Evolutionary conservation across 2,888 invertebrate genomes (phyloP).

Genomic region (Aspidapion aeneum): DNA sequence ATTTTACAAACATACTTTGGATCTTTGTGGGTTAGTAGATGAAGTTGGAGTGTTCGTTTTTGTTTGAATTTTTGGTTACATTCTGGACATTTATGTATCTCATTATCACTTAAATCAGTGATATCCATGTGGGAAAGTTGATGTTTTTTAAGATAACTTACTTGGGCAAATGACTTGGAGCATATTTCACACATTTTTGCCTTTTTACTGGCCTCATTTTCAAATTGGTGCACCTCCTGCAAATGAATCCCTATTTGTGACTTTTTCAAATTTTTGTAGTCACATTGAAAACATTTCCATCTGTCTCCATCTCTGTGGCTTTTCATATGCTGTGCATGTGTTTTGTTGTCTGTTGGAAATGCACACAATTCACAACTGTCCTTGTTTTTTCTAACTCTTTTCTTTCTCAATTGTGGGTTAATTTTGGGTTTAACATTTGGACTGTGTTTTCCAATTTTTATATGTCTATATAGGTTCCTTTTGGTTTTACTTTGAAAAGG

Average conservation of each 20-base stretch:
- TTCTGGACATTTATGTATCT: not conserved
- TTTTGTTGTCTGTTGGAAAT: not conserved
- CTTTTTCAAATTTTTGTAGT: not conserved
- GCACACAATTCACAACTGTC: not conserved
- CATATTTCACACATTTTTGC: not conserved
- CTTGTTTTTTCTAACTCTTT: not conserved
- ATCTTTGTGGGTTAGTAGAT: not conserved
- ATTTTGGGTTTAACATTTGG: too few species aligned
- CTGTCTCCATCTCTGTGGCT: not conserved
- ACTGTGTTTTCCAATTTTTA: not conserved
- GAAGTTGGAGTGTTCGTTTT: not conserved
- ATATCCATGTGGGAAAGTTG: not conserved
- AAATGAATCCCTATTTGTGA: not conserved
- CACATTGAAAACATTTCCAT: not conserved
- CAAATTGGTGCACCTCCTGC: not conserved
- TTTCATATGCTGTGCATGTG: not conserved
- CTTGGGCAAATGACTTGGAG: not conserved
- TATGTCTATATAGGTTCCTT: not conserved
- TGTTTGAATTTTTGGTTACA: not conserved
- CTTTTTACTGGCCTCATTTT: not conserved
- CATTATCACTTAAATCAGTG: not conserved
- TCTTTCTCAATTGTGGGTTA: not conserved
- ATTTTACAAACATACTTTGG: not conserved
- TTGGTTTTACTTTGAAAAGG: not conserved
- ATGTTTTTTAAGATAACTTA: not conserved